Conservation (phyloP, 2,888 invertebrate species). For the Subacronicta megacephala region DNA sequence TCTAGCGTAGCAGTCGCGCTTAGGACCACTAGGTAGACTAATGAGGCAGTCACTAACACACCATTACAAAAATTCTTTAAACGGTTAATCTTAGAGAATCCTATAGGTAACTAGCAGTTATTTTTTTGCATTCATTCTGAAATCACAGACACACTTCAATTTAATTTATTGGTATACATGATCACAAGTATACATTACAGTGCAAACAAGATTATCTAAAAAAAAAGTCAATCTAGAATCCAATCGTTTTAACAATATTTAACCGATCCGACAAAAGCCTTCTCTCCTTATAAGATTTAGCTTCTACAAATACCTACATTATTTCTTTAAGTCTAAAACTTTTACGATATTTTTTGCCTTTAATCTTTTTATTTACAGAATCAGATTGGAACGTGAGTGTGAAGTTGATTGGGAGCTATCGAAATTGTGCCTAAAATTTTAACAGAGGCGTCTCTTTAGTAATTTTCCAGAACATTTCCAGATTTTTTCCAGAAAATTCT, state of each 20-base stretch:
- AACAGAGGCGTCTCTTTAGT: conserved; percentile 11
- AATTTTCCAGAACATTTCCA: conserved; percentile 6
- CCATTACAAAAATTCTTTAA: too few relatives aligned
- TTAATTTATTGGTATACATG: neutral
- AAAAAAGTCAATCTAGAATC: neutral
- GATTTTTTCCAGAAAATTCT: too few relatives aligned
- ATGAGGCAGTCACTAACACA: too few relatives aligned
- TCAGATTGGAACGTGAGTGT: conserved; percentile 40
- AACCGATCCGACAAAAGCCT: conserved; percentile 16
- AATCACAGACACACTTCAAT: too few relatives aligned
- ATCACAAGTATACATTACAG: neutral
- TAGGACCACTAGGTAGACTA: too few relatives aligned
- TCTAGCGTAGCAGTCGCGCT: too few relatives aligned
- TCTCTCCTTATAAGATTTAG: conserved; percentile 12
- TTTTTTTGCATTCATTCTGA: too few relatives aligned
- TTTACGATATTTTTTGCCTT: conserved; percentile 12
- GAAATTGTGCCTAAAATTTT: conserved; percentile 15
- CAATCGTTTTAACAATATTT: conserved; percentile 3
- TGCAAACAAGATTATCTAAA: neutral
- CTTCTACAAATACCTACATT: conserved; percentile 6
- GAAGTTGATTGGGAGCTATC: conserved; percentile 36
- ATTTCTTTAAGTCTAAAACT: conserved; percentile 9
- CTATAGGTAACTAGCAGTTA: too few relatives aligned
- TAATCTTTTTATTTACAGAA: conserved; percentile 43
- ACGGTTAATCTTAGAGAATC: too few relatives aligned